Conservation (phyloP, 2,797 vertebrate genomes). For the Neostethus bicornis region DNA sequence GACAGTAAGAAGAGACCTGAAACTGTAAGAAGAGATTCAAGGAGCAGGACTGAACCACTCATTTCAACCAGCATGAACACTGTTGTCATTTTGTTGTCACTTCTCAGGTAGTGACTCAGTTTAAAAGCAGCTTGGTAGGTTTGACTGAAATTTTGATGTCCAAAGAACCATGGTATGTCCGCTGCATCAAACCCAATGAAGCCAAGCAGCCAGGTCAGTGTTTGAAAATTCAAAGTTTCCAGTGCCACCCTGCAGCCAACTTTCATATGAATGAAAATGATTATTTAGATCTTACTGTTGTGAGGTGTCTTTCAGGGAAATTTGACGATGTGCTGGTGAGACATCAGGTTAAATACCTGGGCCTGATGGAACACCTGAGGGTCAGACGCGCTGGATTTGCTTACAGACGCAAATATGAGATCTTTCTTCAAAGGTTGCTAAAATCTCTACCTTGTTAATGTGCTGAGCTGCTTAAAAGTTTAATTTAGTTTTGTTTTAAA, state of each 20-base stretch:
- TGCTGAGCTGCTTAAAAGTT: neutral
- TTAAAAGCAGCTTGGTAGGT: slow-evolving; percentile 89
- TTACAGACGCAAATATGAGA: slow-evolving; percentile 90
- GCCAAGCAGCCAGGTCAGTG: slow-evolving; percentile 89
- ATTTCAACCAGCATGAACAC: neutral
- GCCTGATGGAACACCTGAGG: slow-evolving; percentile 94
- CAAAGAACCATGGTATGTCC: slow-evolving; percentile 93
- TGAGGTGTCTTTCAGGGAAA: slow-evolving; percentile 74
- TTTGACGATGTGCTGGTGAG: slow-evolving; percentile 90
- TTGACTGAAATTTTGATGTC: slow-evolving; percentile 92
- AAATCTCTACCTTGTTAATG: neutral
- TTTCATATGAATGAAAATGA: neutral
- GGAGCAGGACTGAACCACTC: neutral
- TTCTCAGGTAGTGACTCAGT: slow-evolving; percentile 91
- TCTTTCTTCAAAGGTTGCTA: slow-evolving; percentile 90
- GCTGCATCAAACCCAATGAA: slow-evolving; percentile 95
- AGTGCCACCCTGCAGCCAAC: neutral
- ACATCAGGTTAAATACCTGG: slow-evolving; percentile 96
- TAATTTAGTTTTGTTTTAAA: neutral
- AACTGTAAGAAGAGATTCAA: slow-evolving; percentile 72
- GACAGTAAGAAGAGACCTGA: slow-evolving; percentile 90
- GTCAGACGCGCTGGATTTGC: slow-evolving; percentile 93
- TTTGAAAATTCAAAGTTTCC: neutral
- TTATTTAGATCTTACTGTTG: slow-evolving; percentile 6
- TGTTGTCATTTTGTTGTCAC: neutral